These are phyloP conservation scores for Drosophila novamexicana DNA, from an alignment of 1,140 invertebrate genomes.

Conservation along the genomic window DNA sequence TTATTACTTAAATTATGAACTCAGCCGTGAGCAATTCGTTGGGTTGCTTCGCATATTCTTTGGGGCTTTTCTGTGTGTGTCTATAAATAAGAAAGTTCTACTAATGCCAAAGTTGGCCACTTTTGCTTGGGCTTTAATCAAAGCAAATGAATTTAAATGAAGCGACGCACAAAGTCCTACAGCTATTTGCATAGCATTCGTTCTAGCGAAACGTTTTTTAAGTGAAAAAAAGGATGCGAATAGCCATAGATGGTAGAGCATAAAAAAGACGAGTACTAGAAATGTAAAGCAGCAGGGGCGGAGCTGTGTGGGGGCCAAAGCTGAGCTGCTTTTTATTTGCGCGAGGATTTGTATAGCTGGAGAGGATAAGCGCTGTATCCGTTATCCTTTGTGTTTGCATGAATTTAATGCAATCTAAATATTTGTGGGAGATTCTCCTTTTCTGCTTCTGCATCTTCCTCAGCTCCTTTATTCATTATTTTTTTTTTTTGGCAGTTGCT, in stretches of 20 bases:
- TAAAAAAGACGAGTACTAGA: conserved; percentile 36
- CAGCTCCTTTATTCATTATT: not conserved
- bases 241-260: conserved; percentile 32
- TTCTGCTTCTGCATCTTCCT: conserved; percentile 3
- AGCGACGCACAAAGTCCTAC: conserved; percentile 64
- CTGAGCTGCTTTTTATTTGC: conserved; percentile 65
- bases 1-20: conserved; percentile 67
- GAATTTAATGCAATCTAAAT: conserved; percentile 83
- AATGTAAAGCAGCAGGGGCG: conserved; percentile 29
- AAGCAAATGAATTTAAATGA: conserved; percentile 82
- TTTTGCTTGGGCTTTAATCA: conserved; percentile 67
- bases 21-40: conserved; percentile 19
- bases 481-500: conserved; percentile 24
- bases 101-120: conserved; percentile 38
- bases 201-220: conserved; percentile 72
- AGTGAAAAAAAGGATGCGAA: conserved; percentile 79
- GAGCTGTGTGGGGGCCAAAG: not conserved
- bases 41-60: not conserved
- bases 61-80: not conserved
- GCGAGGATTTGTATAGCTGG: conserved; percentile 75
- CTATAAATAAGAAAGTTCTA: conserved; percentile 27
- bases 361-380: conserved; percentile 78
- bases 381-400: conserved; percentile 81
- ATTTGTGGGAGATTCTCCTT: conserved; percentile 60
- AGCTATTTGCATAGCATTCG: conserved; percentile 73